A percentile compares a stretch with the other conserved stretches of the same genome.
phyloP scores from a whole-genome alignment of 2,888 invertebrate species.

The Nomada flava region DNA sequence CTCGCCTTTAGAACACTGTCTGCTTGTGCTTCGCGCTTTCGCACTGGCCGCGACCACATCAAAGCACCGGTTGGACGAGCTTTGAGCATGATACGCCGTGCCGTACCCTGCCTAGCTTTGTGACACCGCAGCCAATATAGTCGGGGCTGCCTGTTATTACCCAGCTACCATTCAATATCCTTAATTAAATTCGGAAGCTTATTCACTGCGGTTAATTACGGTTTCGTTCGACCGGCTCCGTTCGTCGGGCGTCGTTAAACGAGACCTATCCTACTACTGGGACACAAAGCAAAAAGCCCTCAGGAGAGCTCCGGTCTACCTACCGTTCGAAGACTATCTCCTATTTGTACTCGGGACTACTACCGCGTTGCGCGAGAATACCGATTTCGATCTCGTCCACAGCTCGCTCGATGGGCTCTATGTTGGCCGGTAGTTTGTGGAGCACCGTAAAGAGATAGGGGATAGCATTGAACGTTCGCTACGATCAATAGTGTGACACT shows the following conservation, averaged over 20 bases:
- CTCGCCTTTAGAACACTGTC: constrained; percentile 64
- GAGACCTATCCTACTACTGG: constrained; percentile 69
- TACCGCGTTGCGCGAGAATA: constrained; percentile 55
- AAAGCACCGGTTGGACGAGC: constrained; percentile 81
- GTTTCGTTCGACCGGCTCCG: constrained; percentile 76
- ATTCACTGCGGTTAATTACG: constrained; percentile 84
- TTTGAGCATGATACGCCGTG: constrained; percentile 82
- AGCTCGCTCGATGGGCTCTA: constrained; percentile 19
- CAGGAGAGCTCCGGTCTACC: constrained; percentile 55
- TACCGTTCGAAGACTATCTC: constrained; percentile 61
- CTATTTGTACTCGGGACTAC: constrained; percentile 62
- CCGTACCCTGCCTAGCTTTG: constrained; percentile 81
- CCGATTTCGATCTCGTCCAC: constrained; percentile 48
- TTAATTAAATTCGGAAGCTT: constrained; percentile 84
- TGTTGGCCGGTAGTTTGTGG: constrained; percentile 34
- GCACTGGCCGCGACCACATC: constrained; percentile 83
- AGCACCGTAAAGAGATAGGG: constrained; percentile 29
- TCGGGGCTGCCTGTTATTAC: constrained; percentile 80
- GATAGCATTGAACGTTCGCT: not conserved
- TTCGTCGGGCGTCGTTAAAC: constrained; percentile 73
- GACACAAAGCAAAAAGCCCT: constrained; percentile 72
- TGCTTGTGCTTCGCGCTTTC: constrained; percentile 79
- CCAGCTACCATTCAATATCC: constrained; percentile 83
- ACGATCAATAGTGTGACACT: constrained; percentile 36
- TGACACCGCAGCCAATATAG: constrained; percentile 83